Evolutionary conservation across 2,113 vertebrate species (phyloP).

Genomic region (Laticauda colubrina): DNA sequence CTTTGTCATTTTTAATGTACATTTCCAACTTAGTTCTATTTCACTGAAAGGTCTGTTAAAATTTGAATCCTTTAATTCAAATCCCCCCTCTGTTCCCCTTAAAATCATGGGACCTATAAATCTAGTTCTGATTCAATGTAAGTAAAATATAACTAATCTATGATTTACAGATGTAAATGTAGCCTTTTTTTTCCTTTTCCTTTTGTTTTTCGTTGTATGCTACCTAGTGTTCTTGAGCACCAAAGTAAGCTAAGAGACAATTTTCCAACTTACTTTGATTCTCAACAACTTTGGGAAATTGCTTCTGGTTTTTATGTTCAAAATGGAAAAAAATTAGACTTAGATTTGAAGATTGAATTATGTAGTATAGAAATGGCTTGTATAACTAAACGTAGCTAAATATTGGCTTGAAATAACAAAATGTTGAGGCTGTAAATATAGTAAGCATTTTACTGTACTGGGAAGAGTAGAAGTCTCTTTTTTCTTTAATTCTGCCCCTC

Average conservation of each 20-base stretch:
- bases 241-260: background rate
- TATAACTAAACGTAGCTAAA: no score
- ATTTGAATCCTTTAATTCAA: slow-evolving; percentile 6
- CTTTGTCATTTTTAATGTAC: background rate
- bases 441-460: background rate
- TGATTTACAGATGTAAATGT: background rate
- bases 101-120: slow-evolving; percentile 18
- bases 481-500: background rate
- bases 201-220: background rate
- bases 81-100: background rate
- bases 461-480: background rate
- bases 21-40: slow-evolving; percentile 14
- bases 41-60: slow-evolving; percentile 17
- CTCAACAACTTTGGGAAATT: background rate
- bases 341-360: background rate
- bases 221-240: background rate
- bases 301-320: background rate
- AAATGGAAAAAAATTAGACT: background rate
- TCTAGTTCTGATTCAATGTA: background rate
- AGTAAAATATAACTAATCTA: background rate
- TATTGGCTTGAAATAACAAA: background rate
- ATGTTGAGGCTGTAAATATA: background rate
- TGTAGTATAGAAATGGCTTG: background rate
- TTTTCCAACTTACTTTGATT: background rate
- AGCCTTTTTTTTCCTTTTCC: background rate